Conservation (phyloP, 2,797 vertebrate species). For the Tapera naevia region DNA sequence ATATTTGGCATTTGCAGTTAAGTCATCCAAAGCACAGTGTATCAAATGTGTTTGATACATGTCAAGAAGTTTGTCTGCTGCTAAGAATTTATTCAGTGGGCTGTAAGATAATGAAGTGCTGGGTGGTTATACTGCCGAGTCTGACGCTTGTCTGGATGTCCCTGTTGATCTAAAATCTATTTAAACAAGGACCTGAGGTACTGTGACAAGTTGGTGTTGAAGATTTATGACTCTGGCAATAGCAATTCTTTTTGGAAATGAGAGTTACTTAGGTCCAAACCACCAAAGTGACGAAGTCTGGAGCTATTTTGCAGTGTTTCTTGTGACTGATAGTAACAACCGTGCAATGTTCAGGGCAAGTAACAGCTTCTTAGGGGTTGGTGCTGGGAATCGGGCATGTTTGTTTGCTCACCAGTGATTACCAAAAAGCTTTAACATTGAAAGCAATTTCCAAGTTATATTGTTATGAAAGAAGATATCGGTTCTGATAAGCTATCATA, state of each 20-base stretch:
- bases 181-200: not conserved
- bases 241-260: not conserved
- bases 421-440: not conserved
- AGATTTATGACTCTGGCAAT: not conserved
- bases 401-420: not conserved
- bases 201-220: rapidly evolving
- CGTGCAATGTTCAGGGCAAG: not conserved
- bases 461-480: not conserved
- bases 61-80: not conserved
- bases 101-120: not conserved
- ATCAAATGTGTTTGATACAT: not conserved
- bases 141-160: not conserved
- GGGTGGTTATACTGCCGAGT: not conserved
- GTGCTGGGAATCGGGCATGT: not conserved
- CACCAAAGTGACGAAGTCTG: not conserved
- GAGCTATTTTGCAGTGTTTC: not conserved
- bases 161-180: not conserved
- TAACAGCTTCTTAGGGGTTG: not conserved
- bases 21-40: not conserved
- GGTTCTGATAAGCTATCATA: not conserved
- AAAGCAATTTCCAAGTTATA: not conserved
- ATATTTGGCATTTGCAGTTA: not conserved
- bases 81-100: not conserved
- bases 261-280: not conserved
- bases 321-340: not conserved